These are phyloP conservation scores for Chelonia mydas DNA, from an alignment of 2,797 vertebrate genomes.

Conservation along the genomic window DNA sequence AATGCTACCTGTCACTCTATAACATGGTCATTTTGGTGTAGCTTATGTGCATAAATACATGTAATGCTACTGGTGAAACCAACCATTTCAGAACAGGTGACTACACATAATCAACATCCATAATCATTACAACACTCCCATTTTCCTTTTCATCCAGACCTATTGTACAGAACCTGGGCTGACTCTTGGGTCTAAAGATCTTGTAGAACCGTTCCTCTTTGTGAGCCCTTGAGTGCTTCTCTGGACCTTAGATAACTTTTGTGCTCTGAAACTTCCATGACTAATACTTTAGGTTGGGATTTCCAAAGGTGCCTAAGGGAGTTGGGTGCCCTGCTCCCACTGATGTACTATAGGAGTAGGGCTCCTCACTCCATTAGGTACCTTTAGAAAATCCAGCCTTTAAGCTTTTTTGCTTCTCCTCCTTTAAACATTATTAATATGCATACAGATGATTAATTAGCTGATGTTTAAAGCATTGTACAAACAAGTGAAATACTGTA, in stretches of 20 bases:
- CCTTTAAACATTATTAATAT: background rate
- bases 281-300: background rate
- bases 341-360: background rate
- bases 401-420: background rate
- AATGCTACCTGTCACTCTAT: background rate
- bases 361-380: background rate
- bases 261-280: background rate
- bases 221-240: background rate
- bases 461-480: background rate
- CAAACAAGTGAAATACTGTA: background rate
- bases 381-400: background rate
- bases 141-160: background rate
- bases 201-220: background rate
- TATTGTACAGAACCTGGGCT: background rate
- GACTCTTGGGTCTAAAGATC: background rate
- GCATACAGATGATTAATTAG: background rate
- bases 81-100: background rate
- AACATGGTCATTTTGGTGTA: background rate
- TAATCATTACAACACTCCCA: background rate
- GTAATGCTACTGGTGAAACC: background rate
- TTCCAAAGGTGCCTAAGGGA: background rate
- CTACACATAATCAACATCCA: background rate
- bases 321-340: background rate
- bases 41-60: background rate
- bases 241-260: background rate